Conservation (phyloP, 2,888 invertebrate genomes). For the Helicoverpa assulta region DNA sequence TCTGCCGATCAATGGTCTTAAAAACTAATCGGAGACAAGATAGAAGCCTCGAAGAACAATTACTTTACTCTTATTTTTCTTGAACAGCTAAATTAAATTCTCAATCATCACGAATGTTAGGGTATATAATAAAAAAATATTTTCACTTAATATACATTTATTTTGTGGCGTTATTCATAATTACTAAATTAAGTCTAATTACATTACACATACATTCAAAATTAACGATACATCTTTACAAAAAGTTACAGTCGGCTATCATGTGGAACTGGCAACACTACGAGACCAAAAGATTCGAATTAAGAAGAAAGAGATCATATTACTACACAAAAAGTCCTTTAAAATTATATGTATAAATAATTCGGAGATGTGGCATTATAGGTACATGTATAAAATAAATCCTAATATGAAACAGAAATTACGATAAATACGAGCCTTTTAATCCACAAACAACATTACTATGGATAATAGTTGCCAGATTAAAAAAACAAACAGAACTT, state of each 20-base stretch:
- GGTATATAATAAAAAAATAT: constrained; percentile 38
- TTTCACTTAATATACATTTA: constrained; percentile 71
- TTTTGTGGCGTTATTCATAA: constrained; percentile 74
- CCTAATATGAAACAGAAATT: neutral
- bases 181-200: constrained; percentile 65
- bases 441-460: constrained; percentile 10
- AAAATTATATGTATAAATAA: constrained; percentile 11
- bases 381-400: constrained; percentile 8
- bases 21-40: no score
- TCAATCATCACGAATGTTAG: neutral
- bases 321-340: constrained; percentile 3
- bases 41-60: no score
- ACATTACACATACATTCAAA: constrained; percentile 64
- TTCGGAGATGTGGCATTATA: neutral
- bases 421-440: constrained; percentile 19
- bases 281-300: constrained; percentile 29
- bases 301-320: constrained; percentile 43
- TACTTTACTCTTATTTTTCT: neutral
- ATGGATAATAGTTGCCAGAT: constrained; percentile 40
- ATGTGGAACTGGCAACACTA: constrained; percentile 53
- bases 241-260: constrained; percentile 44
- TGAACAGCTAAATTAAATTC: neutral
- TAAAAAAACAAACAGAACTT: neutral
- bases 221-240: constrained; percentile 60
- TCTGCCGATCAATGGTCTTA: no score